Evolutionary conservation across 1,140 invertebrate genomes (phyloP).

Genomic region (Sinella curviseta): DNA sequence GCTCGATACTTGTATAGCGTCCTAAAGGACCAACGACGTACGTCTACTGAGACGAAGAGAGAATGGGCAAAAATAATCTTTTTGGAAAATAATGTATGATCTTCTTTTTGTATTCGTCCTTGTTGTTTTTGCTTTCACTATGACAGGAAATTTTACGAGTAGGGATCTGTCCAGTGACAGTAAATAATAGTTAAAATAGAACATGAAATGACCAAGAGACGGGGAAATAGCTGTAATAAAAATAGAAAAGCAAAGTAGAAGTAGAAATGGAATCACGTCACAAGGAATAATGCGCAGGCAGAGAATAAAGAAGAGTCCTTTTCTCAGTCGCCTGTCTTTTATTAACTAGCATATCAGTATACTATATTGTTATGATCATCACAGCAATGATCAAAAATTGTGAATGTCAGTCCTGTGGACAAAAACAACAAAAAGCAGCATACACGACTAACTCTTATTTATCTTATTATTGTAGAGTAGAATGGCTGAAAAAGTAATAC

Average conservation of each 20-base stretch:
- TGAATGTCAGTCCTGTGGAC: no score
- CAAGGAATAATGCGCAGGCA: background rate
- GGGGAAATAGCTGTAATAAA: background rate
- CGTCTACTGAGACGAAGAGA: no score
- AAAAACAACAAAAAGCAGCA: background rate
- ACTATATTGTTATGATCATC: background rate
- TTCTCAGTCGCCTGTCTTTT: no score
- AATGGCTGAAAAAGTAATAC: background rate
- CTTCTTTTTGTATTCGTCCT: no score
- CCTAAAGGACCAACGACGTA: no score
- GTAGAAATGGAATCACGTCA: background rate
- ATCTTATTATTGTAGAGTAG: background rate
- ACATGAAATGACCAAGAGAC: background rate
- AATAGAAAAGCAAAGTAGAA: background rate
- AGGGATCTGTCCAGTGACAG: background rate
- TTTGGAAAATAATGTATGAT: no score
- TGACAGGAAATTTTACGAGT: background rate
- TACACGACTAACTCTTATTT: background rate
- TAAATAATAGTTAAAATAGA: background rate
- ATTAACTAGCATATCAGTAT: no score
- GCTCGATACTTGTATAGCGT: no score
- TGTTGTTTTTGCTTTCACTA: background rate
- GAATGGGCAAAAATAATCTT: no score
- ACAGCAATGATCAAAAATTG: no score
- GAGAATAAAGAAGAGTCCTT: background rate